Base-by-base conservation (phyloP, 2,888 invertebrate genomes). In the Ditula angustiorana region DNA sequence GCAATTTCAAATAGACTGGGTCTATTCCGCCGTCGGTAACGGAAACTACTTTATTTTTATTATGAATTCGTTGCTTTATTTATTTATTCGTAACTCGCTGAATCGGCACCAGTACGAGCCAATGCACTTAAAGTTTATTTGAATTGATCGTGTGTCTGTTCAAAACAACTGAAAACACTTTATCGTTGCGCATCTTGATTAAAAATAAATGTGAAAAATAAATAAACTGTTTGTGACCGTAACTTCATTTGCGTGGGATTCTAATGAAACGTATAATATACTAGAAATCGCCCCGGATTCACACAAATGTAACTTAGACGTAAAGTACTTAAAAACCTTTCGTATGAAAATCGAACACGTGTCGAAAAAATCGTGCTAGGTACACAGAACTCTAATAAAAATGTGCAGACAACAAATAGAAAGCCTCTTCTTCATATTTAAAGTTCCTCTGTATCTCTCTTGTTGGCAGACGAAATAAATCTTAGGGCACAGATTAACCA, bases 51-150 rank as follows among this genome's bases (percentile, higher is more conserved):
- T 37, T 41, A 41, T 33, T 63, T 63, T 69, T 68, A 65, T 66
- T 65, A 68, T 69, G 66, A 71, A 76, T 74, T 74, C 70, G 50
- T 44, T 50, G 37, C 30, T 30, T 41, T 50, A 75, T 76, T 78
- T 61, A 71, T 73, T 69, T 69, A 63, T 75, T 68, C 63, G 69
- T 73, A 74, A 73, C 72, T 73, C 69, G 68, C 72, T 68, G 67
- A 63, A 74, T 74, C 72, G 67, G 64, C 71, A 58, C 67, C 66
- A 64, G 70, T 67, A 78, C 78, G 71, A 75, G 74, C 72, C 56
- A 75, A 63, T 78, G 75, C 80, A 81, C 79, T 82, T 78, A 67
- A 71, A 69, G 69, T 68, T 71, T 72, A 74, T 77, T 76, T 71
- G 65, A 79, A 78, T 75, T 67, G 59, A 68, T 69, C 62, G 69